Percentiles rank a stretch among this genome's conserved stretches.
These are phyloP conservation scores for Sciaenops ocellatus DNA, from an alignment of 2,797 vertebrate species.

Conservation along the genomic window DNA sequence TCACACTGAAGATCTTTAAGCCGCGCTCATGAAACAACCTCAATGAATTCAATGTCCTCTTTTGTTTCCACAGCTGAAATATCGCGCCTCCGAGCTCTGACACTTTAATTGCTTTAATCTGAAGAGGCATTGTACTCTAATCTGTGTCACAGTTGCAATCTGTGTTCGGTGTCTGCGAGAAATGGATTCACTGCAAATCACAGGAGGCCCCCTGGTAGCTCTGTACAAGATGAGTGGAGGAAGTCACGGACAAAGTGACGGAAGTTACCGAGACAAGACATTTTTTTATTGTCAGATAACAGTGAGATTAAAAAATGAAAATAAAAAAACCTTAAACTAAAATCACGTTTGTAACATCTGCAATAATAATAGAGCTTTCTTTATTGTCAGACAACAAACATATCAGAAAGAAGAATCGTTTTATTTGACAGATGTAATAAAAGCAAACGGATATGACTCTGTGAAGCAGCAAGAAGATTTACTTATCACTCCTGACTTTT, in stretches of 20 bases:
- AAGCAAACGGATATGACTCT: neutral
- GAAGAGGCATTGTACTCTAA: slow-evolving; percentile 62
- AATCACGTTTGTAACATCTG: neutral
- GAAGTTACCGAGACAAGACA: too few relatives aligned
- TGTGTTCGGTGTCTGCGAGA: slow-evolving; percentile 30
- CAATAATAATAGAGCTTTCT: neutral
- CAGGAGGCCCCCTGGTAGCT: slow-evolving; percentile 37
- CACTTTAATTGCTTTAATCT: slow-evolving; percentile 71
- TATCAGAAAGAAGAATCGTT: neutral
- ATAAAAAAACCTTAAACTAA: neutral
- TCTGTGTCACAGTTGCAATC: slow-evolving; percentile 59
- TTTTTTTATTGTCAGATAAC: neutral
- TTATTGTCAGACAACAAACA: neutral
- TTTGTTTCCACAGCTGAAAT: slow-evolving; percentile 52
- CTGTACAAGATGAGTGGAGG: neutral
- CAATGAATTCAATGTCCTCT: slow-evolving; percentile 58
- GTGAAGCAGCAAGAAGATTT: too few relatives aligned
- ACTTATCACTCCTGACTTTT: neutral
- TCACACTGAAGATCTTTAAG: slow-evolving; percentile 34
- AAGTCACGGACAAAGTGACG: neutral
- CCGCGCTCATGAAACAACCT: slow-evolving; percentile 45
- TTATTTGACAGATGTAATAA: neutral
- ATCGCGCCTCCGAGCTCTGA: slow-evolving; percentile 37
- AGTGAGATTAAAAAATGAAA: neutral
- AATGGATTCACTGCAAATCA: slow-evolving; percentile 50